phyloP scores from a whole-genome alignment of 37 sponge, comb jelly and placozoan genomes.

The Mnemiopsis leidyi region DNA sequence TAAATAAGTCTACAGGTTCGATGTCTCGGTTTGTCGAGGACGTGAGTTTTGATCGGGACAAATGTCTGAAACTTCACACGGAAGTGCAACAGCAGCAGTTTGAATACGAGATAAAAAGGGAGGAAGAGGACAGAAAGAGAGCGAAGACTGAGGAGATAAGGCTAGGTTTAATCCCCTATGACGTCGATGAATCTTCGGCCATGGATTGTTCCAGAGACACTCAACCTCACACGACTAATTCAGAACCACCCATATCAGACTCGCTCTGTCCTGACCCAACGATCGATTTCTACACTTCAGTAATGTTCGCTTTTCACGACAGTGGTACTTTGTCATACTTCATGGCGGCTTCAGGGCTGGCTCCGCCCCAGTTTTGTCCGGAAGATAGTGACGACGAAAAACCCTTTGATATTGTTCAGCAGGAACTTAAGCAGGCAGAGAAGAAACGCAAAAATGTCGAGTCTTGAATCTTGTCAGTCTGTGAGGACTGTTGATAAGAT shows the following conservation, averaged over 20 bases:
- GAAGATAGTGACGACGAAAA: constrained; percentile 57
- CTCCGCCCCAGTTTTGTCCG: constrained; percentile 18
- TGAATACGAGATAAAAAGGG: not conserved
- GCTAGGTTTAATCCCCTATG: not conserved
- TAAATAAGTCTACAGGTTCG: not conserved
- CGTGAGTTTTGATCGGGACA: not conserved
- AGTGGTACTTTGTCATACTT: constrained; percentile 1
- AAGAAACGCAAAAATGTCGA: not conserved
- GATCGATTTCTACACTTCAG: constrained; percentile 22
- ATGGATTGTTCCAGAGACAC: not conserved
- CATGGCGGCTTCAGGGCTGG: constrained; percentile 15
- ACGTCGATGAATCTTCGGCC: not conserved
- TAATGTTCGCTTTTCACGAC: constrained; percentile 39
- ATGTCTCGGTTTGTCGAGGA: not conserved
- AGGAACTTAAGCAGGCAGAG: constrained; percentile 14
- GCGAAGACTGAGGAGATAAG: constrained; percentile 14
- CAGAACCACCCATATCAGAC: not conserved
- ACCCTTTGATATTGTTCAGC: constrained; percentile 3
- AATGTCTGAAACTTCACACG: constrained; percentile 5
- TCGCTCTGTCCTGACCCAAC: not conserved
- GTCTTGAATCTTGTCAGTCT: no score
- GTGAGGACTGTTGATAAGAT: no score
- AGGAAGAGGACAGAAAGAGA: not conserved
- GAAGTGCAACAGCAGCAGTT: not conserved
- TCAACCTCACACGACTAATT: no score